These are phyloP conservation scores for Andrena praecox DNA, from an alignment of 2,888 invertebrate species.

Conservation along the genomic window DNA sequence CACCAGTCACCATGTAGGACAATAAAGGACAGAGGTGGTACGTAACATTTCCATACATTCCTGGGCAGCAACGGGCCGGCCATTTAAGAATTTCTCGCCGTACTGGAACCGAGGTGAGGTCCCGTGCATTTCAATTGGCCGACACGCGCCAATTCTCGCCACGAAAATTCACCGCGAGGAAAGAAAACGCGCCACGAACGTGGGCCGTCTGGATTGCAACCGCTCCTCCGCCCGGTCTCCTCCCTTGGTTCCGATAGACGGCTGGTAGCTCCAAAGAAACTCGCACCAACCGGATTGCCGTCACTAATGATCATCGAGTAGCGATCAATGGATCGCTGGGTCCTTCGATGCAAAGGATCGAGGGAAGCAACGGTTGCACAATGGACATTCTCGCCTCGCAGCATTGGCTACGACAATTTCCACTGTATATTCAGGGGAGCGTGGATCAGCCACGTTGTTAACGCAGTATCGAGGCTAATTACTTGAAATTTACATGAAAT, in stretches of 20 bases:
- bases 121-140: conserved; percentile 79
- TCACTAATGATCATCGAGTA: too few species aligned
- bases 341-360: too few species aligned
- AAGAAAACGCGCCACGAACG: conserved; percentile 11
- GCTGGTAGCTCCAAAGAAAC: background rate
- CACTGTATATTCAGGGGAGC: conserved; percentile 9
- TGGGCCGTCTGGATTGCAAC: conserved; percentile 18
- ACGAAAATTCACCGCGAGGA: conserved; percentile 64
- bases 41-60: conserved; percentile 83
- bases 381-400: background rate
- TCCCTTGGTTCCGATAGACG: background rate
- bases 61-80: conserved; percentile 76
- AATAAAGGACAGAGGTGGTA: conserved; percentile 80
- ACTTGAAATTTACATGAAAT: background rate
- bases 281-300: background rate
- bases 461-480: conserved; percentile 1
- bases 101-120: conserved; percentile 73
- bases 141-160: conserved; percentile 77
- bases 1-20: conserved; percentile 81
- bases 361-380: background rate
- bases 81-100: conserved; percentile 82
- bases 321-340: too few species aligned
- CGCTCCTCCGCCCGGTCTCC: background rate
- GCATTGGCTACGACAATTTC: background rate
- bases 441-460: background rate